Conservation (phyloP, 2,888 invertebrate genomes). For the Lepidocyrtoides sp. region DNA sequence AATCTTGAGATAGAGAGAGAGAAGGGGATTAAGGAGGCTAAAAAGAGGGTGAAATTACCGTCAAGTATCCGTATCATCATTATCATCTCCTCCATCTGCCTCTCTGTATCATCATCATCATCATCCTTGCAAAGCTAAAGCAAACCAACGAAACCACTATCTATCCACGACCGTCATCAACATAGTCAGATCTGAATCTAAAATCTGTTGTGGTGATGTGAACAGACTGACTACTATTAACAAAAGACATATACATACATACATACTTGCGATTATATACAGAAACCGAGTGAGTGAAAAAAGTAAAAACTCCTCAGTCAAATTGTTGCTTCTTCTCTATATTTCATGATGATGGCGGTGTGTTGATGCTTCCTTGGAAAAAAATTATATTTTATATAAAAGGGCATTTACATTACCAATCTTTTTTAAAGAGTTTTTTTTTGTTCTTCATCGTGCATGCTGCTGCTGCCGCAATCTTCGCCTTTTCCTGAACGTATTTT, state of each 20-base stretch:
- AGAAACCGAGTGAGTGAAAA: background rate
- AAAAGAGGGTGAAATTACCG: conserved; percentile 76
- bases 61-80: conserved; percentile 73
- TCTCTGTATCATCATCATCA: background rate
- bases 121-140: background rate
- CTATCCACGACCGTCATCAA: background rate
- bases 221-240: background rate
- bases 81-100: conserved; percentile 43
- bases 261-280: too few species aligned
- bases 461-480: background rate
- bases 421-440: background rate
- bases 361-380: background rate
- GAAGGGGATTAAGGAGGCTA: conserved; percentile 65
- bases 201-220: background rate
- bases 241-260: background rate
- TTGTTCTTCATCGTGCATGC: too few species aligned
- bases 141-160: too few species aligned
- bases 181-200: conserved; percentile 22
- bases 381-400: background rate
- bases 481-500: background rate
- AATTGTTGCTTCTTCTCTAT: conserved; percentile 34
- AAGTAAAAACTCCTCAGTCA: background rate
- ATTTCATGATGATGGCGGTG: background rate
- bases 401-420: background rate
- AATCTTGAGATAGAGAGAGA: background rate